phyloP scores from a whole-genome alignment of 2,888 invertebrate genomes.

The Alloplasta piceator region DNA sequence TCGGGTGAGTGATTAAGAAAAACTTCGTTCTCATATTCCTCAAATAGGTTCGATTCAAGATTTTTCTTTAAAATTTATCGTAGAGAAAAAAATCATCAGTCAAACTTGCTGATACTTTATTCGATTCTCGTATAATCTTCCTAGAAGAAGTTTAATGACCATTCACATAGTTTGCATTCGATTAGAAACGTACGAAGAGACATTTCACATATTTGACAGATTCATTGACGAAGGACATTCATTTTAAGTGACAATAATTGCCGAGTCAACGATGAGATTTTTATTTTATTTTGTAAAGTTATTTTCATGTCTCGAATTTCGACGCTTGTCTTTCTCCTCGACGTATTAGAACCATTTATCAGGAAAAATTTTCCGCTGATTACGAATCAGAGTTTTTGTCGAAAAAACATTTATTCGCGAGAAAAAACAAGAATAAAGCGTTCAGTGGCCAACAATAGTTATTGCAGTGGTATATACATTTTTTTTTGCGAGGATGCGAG shows the following conservation, averaged over 20 bases:
- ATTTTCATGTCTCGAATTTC: constrained; percentile 16
- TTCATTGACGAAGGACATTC: constrained; percentile 39
- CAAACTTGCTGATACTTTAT: constrained; percentile 47
- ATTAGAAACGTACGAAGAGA: constrained; percentile 48
- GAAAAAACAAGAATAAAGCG: no score
- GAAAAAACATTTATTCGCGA: no score
- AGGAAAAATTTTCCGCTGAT: no score
- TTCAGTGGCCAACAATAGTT: no score
- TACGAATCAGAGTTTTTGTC: no score
- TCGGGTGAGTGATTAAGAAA: constrained; percentile 87
- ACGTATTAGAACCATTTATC: no score
- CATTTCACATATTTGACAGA: constrained; percentile 31
- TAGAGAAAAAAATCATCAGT: not conserved
- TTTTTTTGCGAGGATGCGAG: not conserved
- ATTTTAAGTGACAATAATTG: constrained; percentile 38
- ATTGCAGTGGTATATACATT: no score
- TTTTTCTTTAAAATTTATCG: not conserved
- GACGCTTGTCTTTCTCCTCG: not conserved
- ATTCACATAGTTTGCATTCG: constrained; percentile 33
- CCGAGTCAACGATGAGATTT: constrained; percentile 16
- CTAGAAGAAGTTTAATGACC: constrained; percentile 7
- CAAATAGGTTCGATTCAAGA: no score
- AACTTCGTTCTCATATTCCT: not conserved
- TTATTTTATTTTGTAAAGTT: constrained; percentile 5
- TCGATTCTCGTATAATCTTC: constrained; percentile 36